Evolutionary conservation across 2,888 invertebrate genomes (phyloP).

Genomic region (Bombylius major): DNA sequence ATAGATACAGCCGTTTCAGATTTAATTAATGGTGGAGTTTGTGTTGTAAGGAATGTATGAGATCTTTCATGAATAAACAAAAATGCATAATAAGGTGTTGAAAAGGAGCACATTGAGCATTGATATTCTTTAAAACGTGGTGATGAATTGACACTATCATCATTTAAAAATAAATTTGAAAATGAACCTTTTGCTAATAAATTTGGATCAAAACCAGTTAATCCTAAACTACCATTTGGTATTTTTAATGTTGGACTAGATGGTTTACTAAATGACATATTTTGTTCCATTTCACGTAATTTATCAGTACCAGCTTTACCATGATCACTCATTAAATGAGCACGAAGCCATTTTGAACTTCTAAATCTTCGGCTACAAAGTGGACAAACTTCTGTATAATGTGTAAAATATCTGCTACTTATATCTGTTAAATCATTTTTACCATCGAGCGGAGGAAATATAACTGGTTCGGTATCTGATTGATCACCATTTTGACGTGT

Average conservation of each 20-base stretch:
- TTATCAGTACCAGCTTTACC: conserved; percentile 44
- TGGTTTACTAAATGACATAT: conserved; percentile 26
- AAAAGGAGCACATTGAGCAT: conserved; percentile 81
- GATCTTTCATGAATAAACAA: conserved; percentile 86
- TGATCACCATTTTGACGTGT: conserved; percentile 33
- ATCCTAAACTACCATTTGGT: conserved; percentile 28
- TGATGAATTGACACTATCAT: conserved; percentile 22
- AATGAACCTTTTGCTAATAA: conserved; percentile 31
- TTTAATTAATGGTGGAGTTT: conserved; percentile 25
- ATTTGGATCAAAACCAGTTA: conserved; percentile 20
- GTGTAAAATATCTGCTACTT: conserved; percentile 50
- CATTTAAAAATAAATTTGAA: conserved; percentile 13
- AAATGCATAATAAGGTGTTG: conserved; percentile 79
- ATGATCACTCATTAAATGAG: conserved; percentile 77
- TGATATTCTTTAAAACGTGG: conserved; percentile 60
- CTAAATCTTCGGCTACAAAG: conserved; percentile 79
- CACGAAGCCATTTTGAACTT: conserved; percentile 76
- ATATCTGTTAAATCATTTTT: conserved; percentile 38
- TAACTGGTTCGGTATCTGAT: conserved; percentile 19
- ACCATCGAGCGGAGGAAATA: neutral
- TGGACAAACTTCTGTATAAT: conserved; percentile 66
- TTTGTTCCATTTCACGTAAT: conserved; percentile 30
- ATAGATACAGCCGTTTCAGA: conserved; percentile 36
- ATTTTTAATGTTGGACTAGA: conserved; percentile 34
- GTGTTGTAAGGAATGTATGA: conserved; percentile 41